These are phyloP conservation scores for Tiliacea aurago DNA, from an alignment of 2,888 invertebrate genomes.

Conservation along the genomic window DNA sequence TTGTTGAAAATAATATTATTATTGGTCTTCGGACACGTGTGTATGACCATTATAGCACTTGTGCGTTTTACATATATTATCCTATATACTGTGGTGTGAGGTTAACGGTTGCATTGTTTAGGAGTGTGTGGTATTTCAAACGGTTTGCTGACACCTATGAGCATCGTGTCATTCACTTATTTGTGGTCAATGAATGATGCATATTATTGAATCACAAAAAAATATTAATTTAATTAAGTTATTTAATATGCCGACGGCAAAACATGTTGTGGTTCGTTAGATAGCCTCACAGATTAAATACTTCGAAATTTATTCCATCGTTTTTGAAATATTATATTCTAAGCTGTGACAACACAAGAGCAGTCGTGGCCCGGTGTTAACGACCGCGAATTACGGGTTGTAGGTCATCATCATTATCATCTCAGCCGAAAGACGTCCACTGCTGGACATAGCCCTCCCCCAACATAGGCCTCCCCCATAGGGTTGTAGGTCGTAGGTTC, in stretches of 20 bases:
- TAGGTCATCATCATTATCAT: no score
- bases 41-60: slow-evolving; percentile 55
- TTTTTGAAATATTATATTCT: neutral
- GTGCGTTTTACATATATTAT: slow-evolving; percentile 59
- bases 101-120: slow-evolving; percentile 61
- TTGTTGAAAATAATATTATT: slow-evolving; percentile 68
- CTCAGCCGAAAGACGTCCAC: no score
- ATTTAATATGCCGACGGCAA: no score
- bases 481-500: no score
- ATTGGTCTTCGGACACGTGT: slow-evolving; percentile 65
- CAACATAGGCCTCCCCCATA: no score
- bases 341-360: neutral
- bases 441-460: no score
- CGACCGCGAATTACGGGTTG: no score
- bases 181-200: slow-evolving; percentile 27
- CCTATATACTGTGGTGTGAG: slow-evolving; percentile 36
- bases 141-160: slow-evolving; percentile 28
- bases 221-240: slow-evolving; percentile 15
- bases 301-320: neutral
- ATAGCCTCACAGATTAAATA: neutral
- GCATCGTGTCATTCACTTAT: slow-evolving; percentile 25
- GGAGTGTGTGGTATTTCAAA: slow-evolving; percentile 29
- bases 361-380: no score
- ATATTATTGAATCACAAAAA: slow-evolving; percentile 3
- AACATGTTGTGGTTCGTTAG: neutral